A percentile compares a stretch with the other conserved stretches of the same genome.
Conservation (phyloP, 2,113 vertebrate genomes). For the Melanerpes formicivorus region DNA sequence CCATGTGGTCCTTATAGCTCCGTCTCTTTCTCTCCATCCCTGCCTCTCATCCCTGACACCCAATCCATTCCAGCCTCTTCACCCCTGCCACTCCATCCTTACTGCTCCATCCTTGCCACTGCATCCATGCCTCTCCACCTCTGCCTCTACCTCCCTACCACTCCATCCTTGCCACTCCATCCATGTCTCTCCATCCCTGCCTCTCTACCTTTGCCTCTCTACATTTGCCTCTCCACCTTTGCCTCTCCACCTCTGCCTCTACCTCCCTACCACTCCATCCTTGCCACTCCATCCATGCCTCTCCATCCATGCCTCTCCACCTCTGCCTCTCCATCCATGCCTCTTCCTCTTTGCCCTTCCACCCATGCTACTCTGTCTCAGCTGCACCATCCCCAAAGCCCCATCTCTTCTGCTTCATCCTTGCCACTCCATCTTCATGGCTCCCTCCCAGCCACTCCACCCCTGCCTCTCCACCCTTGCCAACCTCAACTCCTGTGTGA, state of each 20-base stretch:
- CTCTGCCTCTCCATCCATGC: rapidly evolving
- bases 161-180: not conserved
- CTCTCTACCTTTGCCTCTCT: no score
- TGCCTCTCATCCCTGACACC: not conserved
- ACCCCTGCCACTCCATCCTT: no score
- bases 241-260: not conserved
- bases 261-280: no score
- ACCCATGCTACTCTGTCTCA: no score
- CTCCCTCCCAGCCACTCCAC: not conserved
- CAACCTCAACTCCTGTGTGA: rapidly evolving
- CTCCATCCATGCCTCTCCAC: not conserved
- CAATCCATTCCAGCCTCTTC: no score
- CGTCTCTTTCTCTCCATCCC: not conserved
- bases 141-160: not conserved
- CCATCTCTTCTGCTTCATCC: not conserved
- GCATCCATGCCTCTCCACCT: no score
- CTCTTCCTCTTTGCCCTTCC: rapidly evolving
- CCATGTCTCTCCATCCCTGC: not conserved
- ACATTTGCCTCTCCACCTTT: not conserved
- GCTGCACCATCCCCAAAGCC: no score
- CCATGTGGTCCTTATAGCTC: not conserved
- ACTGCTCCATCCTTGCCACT: no score
- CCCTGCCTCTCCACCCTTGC: not conserved
- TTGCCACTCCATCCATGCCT: no score
- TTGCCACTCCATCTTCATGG: not conserved